Conservation (phyloP, 2,888 invertebrate genomes). For the Slavum lentiscoides region DNA sequence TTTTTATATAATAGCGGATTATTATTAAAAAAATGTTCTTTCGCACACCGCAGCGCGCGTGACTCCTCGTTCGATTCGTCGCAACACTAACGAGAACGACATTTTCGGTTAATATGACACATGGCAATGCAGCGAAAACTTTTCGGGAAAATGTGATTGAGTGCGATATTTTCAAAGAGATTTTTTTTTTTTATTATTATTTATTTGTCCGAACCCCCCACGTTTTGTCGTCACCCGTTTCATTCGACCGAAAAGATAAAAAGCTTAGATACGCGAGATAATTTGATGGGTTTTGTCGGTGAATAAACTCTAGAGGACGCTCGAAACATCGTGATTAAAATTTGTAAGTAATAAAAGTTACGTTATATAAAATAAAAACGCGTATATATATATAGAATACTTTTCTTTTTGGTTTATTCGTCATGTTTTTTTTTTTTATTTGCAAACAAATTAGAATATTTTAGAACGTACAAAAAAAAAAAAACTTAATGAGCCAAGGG, state of each 20-base stretch:
- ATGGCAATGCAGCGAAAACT: neutral
- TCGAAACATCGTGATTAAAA: neutral
- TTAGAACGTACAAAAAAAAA: too few relatives aligned
- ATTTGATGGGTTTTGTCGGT: slow-evolving; percentile 12
- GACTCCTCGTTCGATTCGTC: too few relatives aligned
- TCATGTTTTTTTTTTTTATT: too few relatives aligned
- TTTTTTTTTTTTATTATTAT: neutral
- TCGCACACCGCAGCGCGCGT: too few relatives aligned
- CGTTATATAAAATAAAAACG: neutral
- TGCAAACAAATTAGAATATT: too few relatives aligned
- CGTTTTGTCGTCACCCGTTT: neutral
- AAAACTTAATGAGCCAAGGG: too few relatives aligned
- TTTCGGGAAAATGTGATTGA: neutral
- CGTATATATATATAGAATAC: neutral
- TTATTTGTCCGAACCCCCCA: neutral
- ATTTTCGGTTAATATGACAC: neutral
- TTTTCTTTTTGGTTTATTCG: neutral
- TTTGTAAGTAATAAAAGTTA: neutral
- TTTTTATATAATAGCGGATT: too few relatives aligned
- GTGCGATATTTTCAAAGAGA: neutral
- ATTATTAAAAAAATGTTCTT: too few relatives aligned
- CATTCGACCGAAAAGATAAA: slow-evolving; percentile 31
- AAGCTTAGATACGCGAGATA: neutral
- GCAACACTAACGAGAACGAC: neutral
- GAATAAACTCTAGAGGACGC: neutral